phyloP scores from a whole-genome alignment of 1,140 invertebrate genomes.

The Proctacanthus coquilletti region DNA sequence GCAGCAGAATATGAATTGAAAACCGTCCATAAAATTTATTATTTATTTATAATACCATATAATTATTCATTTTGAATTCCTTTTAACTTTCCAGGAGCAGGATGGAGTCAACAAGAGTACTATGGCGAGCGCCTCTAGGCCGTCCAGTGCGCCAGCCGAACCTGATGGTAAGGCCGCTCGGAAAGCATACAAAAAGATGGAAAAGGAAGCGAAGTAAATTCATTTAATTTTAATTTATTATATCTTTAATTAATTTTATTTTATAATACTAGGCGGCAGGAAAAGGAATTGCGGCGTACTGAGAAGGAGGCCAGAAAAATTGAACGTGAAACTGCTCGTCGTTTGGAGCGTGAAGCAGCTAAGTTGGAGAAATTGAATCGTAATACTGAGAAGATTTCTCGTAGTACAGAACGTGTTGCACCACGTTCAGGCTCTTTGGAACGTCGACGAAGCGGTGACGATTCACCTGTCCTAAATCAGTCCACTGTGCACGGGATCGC shows the following conservation, averaged over 20 bases:
- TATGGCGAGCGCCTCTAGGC: constrained; percentile 16
- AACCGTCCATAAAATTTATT: too few species aligned
- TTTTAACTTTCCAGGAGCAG: constrained; percentile 28
- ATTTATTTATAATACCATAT: too few species aligned
- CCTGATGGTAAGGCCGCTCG: constrained; percentile 26
- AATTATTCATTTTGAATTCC: too few species aligned
- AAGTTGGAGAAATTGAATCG: constrained; percentile 28
- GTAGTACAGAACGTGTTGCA: constrained; percentile 24
- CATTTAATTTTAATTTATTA: background rate
- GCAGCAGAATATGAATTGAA: too few species aligned
- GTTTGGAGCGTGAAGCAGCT: constrained; percentile 24
- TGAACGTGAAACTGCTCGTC: constrained; percentile 22
- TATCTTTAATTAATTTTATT: background rate
- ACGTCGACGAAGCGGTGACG: constrained; percentile 37
- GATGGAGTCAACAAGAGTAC: constrained; percentile 14
- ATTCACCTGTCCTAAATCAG: constrained; percentile 33
- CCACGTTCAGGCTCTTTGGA: constrained; percentile 31
- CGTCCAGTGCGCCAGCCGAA: constrained; percentile 26
- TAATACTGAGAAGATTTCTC: constrained; percentile 28
- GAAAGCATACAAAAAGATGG: constrained; percentile 27
- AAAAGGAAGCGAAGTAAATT: constrained; percentile 25
- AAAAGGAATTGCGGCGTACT: constrained; percentile 22
- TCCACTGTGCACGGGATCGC: constrained; percentile 35
- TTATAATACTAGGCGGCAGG: constrained; percentile 14
- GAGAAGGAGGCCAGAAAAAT: constrained; percentile 27